Evolutionary conservation across 2,797 vertebrate species (phyloP).

Genomic region (Caiman crocodilus): DNA sequence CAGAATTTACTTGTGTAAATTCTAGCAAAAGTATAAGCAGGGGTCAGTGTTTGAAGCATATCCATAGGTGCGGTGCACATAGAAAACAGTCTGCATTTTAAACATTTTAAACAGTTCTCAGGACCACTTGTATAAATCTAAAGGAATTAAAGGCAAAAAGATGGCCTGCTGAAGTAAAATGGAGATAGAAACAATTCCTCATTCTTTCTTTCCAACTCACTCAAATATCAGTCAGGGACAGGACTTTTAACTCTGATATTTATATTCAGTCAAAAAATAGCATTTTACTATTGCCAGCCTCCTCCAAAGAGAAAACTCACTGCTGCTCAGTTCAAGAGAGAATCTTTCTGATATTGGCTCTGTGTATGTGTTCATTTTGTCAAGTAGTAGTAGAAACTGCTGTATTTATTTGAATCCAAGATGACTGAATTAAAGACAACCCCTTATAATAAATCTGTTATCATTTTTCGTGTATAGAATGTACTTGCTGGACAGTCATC

Average conservation of each 20-base stretch:
- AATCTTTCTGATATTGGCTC: neutral
- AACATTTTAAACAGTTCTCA: neutral
- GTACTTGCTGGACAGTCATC: no score
- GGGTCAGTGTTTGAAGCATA: neutral
- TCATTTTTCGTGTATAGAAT: no score
- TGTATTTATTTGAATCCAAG: no score
- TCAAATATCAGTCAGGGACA: neutral
- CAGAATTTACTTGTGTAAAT: neutral
- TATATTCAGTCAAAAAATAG: neutral
- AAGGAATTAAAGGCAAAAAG: neutral
- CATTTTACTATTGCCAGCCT: neutral
- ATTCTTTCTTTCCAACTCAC: neutral
- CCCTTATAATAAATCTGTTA: no score
- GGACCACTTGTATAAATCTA: neutral
- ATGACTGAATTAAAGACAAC: no score
- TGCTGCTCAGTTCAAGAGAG: neutral
- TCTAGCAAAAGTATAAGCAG: neutral
- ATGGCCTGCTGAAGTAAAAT: neutral
- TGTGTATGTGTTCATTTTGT: neutral
- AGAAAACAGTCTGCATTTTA: neutral
- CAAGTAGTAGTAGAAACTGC: neutral
- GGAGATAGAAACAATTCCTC: neutral
- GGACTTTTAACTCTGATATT: neutral
- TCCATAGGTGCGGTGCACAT: neutral
- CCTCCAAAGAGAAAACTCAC: neutral